Evolutionary conservation across 2,888 invertebrate species (phyloP), one percentile per base, ranked within the genome.

Genomic region (Plagiodera versicolora): DNA sequence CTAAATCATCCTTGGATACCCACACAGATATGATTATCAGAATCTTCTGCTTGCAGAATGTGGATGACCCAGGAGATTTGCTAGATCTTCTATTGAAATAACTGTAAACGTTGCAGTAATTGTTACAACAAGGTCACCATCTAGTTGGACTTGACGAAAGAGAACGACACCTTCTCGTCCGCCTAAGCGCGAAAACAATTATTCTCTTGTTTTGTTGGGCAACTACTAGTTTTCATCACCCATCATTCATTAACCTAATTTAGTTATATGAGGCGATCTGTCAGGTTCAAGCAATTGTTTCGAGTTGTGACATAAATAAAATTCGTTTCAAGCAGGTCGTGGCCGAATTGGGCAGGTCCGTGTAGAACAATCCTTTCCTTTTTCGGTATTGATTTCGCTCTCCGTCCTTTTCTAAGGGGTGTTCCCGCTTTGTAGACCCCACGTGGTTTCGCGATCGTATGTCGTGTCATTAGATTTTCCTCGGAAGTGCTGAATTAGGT

Each of bases 361-460:
- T 52, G 45, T 53, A 28, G 35, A 58, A 54, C 52, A 55, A 60
- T 66, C 52, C 58, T 48, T 9, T 32, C 39, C 39, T 14, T 14
- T 60, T 63, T 61, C 64, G 65, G 70, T 75, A 75, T 75, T 74
- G 75, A 75, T 75, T 74, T 72, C 66, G 61, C 46, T 62, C 62
- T 59, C 14, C 4, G 53, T 74, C 74, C 66, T 68, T 65, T 51
- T 75, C 62, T 50, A 35, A 53, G 56, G 56, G 58, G 47, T 62
- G 58, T 53, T 60, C 65, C 66, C 57, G 58, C 60, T 53, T 67
- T 35, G 52, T 58, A 55, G 63, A 61, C 65, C 69, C 70, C 72
- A 72, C 71, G 71, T 70, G 72, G 71, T 63, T 63, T 57, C 63
- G 54, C 58, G 32, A 32, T 32, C 32, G 32, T 11, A 24, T 24